Conservation (phyloP, 2,797 vertebrate genomes). For the Brachyrhaphis roseni region DNA sequence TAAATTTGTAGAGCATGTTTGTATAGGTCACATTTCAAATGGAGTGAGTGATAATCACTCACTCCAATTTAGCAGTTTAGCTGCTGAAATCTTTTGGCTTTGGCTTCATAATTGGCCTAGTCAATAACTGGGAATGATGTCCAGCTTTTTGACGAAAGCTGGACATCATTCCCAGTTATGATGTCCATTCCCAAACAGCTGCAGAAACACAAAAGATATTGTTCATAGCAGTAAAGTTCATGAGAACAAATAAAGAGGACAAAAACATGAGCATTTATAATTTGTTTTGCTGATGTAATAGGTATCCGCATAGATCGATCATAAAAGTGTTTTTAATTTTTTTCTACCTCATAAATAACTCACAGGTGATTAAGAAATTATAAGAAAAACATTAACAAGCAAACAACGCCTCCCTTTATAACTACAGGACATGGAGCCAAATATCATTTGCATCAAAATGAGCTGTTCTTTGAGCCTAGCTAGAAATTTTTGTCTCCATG, state of each 20-base stretch:
- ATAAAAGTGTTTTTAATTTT: neutral
- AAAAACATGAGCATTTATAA: neutral
- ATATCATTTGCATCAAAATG: constrained; percentile 6
- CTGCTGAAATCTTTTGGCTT: neutral
- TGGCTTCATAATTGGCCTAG: neutral
- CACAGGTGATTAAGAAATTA: constrained; percentile 5
- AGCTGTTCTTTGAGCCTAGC: neutral
- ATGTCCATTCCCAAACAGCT: too few species aligned
- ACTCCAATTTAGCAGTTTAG: too few species aligned
- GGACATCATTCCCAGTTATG: too few species aligned
- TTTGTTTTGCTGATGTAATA: neutral
- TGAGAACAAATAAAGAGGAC: neutral
- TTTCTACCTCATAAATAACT: constrained; percentile 1
- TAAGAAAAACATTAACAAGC: constrained; percentile 6
- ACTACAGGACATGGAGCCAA: neutral
- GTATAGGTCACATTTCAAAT: neutral
- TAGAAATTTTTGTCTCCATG: neutral
- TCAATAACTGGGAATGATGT: neutral
- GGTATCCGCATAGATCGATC: neutral
- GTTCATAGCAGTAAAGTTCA: neutral
- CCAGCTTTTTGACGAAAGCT: neutral
- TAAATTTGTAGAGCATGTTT: neutral
- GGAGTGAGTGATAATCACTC: neutral
- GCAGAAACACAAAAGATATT: neutral
- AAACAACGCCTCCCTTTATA: neutral